Conservation (phyloP, 2,113 vertebrate species). For the Gulo gulo region DNA sequence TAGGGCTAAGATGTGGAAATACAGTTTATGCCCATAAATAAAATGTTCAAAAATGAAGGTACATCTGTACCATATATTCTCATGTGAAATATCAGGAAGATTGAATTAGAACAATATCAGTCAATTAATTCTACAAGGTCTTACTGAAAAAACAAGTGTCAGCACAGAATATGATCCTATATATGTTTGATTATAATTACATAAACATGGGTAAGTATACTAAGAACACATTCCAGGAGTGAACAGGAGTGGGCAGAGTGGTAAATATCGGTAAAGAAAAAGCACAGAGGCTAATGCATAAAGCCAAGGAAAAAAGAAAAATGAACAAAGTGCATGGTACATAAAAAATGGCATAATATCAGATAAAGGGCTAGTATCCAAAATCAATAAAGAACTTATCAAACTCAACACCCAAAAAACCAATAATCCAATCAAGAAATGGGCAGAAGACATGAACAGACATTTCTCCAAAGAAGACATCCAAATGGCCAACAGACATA, state of each 20-base stretch:
- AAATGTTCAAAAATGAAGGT: background rate
- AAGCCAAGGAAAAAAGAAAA: background rate
- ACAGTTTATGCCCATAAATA: accelerated
- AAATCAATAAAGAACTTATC: too few species aligned
- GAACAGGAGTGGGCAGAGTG: background rate
- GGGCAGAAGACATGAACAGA: too few species aligned
- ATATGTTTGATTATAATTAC: background rate
- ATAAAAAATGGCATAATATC: background rate
- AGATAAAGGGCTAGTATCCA: too few species aligned
- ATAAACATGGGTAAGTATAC: background rate
- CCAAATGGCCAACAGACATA: too few species aligned
- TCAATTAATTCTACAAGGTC: background rate
- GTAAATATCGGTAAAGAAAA: background rate
- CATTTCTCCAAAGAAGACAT: too few species aligned
- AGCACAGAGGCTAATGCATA: background rate
- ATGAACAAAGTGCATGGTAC: background rate
- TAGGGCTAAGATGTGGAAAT: background rate
- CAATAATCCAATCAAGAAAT: too few species aligned
- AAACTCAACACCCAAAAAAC: too few species aligned
- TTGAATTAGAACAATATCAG: background rate
- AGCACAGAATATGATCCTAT: background rate
- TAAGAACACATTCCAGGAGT: background rate
- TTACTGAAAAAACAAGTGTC: background rate
- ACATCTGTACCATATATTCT: background rate
- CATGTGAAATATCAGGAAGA: background rate